Conservation (phyloP, 2,888 invertebrate species). For the Xestia sexstrigata region DNA sequence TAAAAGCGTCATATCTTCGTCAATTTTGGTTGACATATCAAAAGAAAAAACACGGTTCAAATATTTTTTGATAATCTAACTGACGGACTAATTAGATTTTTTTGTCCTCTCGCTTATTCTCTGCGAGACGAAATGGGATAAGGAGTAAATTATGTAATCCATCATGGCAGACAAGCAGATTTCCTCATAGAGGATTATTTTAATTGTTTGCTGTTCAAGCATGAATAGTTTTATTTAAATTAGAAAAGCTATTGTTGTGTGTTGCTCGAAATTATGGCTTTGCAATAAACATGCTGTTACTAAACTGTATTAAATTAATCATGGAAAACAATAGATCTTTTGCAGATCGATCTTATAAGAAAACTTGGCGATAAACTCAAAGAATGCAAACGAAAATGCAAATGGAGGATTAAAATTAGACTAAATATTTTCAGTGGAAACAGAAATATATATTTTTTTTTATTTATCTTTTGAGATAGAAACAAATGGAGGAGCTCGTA, state of each 20-base stretch:
- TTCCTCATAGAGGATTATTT: not conserved
- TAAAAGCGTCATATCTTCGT: too few relatives aligned
- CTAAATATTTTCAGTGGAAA: not conserved
- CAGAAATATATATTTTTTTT: too few relatives aligned
- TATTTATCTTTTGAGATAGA: too few relatives aligned
- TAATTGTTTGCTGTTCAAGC: not conserved
- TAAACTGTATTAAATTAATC: not conserved
- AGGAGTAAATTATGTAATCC: too few relatives aligned
- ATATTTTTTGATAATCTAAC: too few relatives aligned
- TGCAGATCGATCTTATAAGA: not conserved
- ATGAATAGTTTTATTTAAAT: not conserved
- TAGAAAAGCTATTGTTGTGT: not conserved
- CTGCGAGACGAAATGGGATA: not conserved
- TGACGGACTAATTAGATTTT: too few relatives aligned
- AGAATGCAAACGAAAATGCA: not conserved
- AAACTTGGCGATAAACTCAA: not conserved
- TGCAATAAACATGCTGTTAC: conserved; percentile 2
- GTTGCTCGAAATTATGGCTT: not conserved
- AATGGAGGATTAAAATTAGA: not conserved
- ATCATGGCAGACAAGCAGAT: not conserved
- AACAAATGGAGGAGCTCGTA: not conserved
- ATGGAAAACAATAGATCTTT: conserved; percentile 1
- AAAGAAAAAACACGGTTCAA: too few relatives aligned
- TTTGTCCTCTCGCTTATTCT: too few relatives aligned
- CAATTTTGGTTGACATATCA: too few relatives aligned